Conservation (phyloP, 2,113 vertebrate species). For the Psephotus haematonotus region DNA sequence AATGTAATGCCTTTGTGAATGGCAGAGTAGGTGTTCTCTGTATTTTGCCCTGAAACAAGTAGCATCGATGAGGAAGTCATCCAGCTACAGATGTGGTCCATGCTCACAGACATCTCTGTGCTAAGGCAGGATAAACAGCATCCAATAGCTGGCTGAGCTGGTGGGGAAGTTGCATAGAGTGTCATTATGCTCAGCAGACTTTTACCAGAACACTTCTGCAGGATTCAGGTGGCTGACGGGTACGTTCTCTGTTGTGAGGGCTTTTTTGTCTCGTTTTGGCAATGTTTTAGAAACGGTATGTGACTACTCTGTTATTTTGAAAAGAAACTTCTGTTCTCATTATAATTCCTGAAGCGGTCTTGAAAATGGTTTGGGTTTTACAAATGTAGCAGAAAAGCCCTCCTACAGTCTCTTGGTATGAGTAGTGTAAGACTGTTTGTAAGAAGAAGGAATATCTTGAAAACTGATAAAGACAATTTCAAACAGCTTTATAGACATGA, state of each 20-base stretch:
- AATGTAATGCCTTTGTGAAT: not conserved
- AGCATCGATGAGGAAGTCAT: not conserved
- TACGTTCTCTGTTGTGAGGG: not conserved
- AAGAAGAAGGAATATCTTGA: not conserved
- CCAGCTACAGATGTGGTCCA: not conserved
- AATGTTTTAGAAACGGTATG: not conserved
- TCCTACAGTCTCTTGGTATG: not conserved
- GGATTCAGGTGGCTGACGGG: not conserved
- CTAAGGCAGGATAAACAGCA: not conserved
- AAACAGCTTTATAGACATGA: not conserved
- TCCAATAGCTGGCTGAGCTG: not conserved
- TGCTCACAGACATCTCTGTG: not conserved
- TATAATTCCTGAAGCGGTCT: not conserved
- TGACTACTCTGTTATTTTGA: not conserved
- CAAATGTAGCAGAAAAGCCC: not conserved
- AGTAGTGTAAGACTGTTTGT: not conserved
- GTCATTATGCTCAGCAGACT: not conserved
- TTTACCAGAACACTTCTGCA: not conserved
- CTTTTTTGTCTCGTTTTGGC: not conserved
- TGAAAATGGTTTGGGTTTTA: not conserved
- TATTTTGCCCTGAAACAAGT: not conserved
- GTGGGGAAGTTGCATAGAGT: not conserved
- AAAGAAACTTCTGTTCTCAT: conserved; percentile 5
- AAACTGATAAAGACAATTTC: not conserved
- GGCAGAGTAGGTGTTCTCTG: not conserved